Percentiles rank a stretch among this genome's conserved stretches.
phyloP scores from a whole-genome alignment of 2,113 vertebrate species.

The Neotoma lepida region DNA sequence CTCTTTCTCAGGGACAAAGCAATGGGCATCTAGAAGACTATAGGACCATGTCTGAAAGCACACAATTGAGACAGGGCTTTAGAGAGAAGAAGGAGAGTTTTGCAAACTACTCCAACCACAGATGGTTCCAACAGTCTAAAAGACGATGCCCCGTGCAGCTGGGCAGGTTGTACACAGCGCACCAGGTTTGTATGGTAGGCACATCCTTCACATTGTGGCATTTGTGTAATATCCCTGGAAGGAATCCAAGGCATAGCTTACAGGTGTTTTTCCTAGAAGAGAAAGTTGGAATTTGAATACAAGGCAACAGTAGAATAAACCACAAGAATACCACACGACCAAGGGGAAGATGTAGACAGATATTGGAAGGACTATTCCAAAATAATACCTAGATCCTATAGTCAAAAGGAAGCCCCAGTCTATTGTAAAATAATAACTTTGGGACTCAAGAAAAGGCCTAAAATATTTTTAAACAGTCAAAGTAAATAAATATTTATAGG shows the following conservation, averaged over 20 bases:
- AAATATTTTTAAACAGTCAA: neutral
- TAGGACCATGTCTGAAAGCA: neutral
- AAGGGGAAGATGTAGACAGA: neutral
- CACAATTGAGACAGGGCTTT: neutral
- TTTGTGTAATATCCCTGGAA: neutral
- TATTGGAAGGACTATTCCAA: neutral
- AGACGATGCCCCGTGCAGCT: fast-evolving
- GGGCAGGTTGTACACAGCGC: neutral
- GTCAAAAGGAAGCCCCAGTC: neutral
- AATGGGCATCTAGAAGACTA: neutral
- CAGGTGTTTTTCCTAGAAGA: neutral
- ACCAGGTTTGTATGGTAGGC: neutral
- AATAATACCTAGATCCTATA: neutral
- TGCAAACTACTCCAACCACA: neutral
- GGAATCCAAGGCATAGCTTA: neutral
- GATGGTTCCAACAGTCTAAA: neutral
- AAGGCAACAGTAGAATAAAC: neutral
- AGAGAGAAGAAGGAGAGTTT: neutral
- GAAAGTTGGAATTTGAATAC: neutral
- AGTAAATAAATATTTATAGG: neutral
- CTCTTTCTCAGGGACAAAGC: neutral
- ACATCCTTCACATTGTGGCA: neutral
- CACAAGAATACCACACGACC: neutral
- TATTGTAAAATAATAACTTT: neutral
- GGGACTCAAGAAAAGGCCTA: neutral